Conservation (phyloP, 2,113 vertebrate genomes). For the Stercorarius parasiticus region DNA sequence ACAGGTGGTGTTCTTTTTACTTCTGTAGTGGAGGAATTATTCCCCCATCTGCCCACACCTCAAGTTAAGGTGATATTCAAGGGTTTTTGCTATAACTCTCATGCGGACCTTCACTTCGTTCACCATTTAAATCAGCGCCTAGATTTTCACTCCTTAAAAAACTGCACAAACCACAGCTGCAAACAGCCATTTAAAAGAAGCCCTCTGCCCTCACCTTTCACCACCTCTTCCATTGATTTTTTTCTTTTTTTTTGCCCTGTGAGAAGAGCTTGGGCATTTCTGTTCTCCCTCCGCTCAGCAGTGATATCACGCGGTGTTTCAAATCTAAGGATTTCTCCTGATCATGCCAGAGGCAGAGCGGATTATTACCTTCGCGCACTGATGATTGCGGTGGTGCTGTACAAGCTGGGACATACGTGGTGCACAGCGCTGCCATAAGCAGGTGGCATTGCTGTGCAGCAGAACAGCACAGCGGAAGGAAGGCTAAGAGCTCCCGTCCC, state of each 20-base stretch:
- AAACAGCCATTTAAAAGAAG: neutral
- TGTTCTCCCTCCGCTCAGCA: neutral
- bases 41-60: neutral
- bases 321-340: neutral
- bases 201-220: neutral
- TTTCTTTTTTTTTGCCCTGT: neutral
- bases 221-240: neutral
- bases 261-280: neutral
- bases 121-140: neutral
- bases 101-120: neutral
- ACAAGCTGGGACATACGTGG: rapidly evolving
- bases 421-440: neutral
- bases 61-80: neutral
- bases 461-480: neutral
- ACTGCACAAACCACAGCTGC: neutral
- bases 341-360: neutral
- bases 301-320: neutral
- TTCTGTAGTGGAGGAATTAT: neutral
- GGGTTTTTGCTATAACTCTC: neutral
- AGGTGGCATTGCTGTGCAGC: rapidly evolving
- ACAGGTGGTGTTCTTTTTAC: neutral
- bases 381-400: neutral
- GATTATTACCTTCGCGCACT: neutral
- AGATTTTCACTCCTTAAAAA: neutral
- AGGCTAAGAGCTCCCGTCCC: neutral